Percentiles rank a stretch among this genome's conserved stretches.
phyloP scores from a whole-genome alignment of 2,888 invertebrate species.

The Melolontha melolontha region DNA sequence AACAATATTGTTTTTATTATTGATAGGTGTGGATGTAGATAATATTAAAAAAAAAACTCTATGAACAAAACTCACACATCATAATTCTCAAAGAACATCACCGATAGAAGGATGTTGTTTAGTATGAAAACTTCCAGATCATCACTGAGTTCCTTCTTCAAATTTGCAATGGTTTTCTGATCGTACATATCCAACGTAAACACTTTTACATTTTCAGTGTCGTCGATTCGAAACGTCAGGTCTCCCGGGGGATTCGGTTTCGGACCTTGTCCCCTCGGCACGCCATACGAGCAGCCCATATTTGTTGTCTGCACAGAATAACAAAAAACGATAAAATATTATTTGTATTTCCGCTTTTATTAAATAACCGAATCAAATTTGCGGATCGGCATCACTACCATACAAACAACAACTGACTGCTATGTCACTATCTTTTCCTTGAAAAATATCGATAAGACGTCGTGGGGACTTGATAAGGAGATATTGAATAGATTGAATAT shows the following conservation, averaged over 20 bases:
- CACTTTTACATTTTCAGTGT: constrained; percentile 42
- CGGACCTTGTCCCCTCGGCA: neutral
- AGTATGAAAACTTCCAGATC: constrained; percentile 79
- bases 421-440: constrained; percentile 29
- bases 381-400: constrained; percentile 17
- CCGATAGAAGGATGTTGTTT: constrained; percentile 80
- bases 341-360: neutral
- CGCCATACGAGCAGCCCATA: constrained; percentile 31
- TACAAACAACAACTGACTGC: constrained; percentile 28
- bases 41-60: too few relatives aligned
- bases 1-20: too few relatives aligned
- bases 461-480: constrained; percentile 8
- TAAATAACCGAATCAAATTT: constrained; percentile 1
- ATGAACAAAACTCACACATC: constrained; percentile 72
- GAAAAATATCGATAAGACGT: constrained; percentile 31
- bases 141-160: constrained; percentile 72
- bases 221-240: neutral
- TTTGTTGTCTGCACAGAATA: neutral
- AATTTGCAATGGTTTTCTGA: constrained; percentile 68
- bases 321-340: too few relatives aligned
- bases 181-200: constrained; percentile 62
- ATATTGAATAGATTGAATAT: neutral
- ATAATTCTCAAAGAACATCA: constrained; percentile 84
- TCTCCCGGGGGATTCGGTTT: neutral
- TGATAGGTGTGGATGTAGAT: too few relatives aligned